Evolutionary conservation across 2,113 vertebrate species (phyloP), one percentile per base, ranked within the genome.

Genomic region (Sturnus vulgaris): DNA sequence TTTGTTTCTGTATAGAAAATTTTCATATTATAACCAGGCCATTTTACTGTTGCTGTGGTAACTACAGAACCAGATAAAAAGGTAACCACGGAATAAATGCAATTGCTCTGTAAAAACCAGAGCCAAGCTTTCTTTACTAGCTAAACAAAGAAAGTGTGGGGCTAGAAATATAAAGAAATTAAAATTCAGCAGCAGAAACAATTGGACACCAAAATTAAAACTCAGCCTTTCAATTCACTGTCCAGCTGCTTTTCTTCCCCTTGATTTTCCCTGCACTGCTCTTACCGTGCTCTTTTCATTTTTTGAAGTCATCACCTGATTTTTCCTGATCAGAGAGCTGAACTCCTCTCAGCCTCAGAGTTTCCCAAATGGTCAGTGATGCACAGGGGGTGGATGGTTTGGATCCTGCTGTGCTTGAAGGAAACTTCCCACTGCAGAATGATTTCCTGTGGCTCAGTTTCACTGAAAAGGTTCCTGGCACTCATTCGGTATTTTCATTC

Each of bases 11-110:
- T 59, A 70, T 59, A 53, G 76, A 57, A 95, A 95, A 57, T 88
- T 86, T 83, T 81, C 56, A 4, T 83, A 63, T 42, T 61, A 16
- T 46, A 90, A 83, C 72, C 27, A 73, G 88, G 33, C 10, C 35
- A 8, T 91, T 92, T 88, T 57, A 40, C 83, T 8, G 64, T 92
- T 96, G 93, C 91, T 78, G 91, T 83, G 83, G 76, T 83, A 95
- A 93, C 86, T 73, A 44, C 21, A 52, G 82, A 9, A 46, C 44
- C 86, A 69, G 55, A 59, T 7, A 12, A 72, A 76, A 65, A 92
- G 40, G 86, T 90, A 86, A 63, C 53, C 3, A 5, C 59, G 57
- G 83, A 72, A 93, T 33, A 92, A 75, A 65, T 57, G 57, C 22
- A 47, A 69, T 46, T 64, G 30, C 63, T 63, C 2, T 61, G 52